Percentiles rank a stretch among this genome's conserved stretches.
These are phyloP conservation scores for Drosophila mojavensis DNA, from an alignment of 1,140 invertebrate genomes.

Conservation along the genomic window DNA sequence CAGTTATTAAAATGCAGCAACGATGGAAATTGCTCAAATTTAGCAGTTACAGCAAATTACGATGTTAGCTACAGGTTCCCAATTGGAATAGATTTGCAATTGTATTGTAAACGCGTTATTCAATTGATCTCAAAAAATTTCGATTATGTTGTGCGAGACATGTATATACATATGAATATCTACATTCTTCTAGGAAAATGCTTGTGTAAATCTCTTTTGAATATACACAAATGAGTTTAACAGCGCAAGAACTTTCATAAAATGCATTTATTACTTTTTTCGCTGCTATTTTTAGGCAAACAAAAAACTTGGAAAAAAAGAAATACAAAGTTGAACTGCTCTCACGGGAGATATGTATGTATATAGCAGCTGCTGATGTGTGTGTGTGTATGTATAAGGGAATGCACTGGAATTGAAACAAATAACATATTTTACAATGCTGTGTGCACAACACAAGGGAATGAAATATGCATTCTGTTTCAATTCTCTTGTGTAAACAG, in stretches of 20 bases:
- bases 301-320: neutral
- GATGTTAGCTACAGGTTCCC: no score
- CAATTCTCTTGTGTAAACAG: slow-evolving; percentile 2
- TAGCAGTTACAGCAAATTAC: no score
- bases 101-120: no score
- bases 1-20: no score
- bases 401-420: slow-evolving; percentile 10
- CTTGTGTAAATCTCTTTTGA: neutral
- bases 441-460: neutral
- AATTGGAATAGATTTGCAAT: no score
- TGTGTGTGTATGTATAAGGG: neutral
- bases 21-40: no score
- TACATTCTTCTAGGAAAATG: neutral
- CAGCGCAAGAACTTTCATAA: neutral
- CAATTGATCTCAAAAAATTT: neutral
- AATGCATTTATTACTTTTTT: slow-evolving; percentile 3
- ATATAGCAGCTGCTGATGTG: no score
- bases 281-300: slow-evolving; percentile 1
- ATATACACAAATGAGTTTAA: slow-evolving; percentile 1
- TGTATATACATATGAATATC: no score
- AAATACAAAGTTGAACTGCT: neutral
- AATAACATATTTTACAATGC: slow-evolving; percentile 9
- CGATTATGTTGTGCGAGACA: no score
- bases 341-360: neutral
- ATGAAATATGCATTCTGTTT: slow-evolving; percentile 1